These are phyloP conservation scores for Ceyx cyanopectus DNA, from an alignment of 2,113 vertebrate genomes.

Conservation along the genomic window DNA sequence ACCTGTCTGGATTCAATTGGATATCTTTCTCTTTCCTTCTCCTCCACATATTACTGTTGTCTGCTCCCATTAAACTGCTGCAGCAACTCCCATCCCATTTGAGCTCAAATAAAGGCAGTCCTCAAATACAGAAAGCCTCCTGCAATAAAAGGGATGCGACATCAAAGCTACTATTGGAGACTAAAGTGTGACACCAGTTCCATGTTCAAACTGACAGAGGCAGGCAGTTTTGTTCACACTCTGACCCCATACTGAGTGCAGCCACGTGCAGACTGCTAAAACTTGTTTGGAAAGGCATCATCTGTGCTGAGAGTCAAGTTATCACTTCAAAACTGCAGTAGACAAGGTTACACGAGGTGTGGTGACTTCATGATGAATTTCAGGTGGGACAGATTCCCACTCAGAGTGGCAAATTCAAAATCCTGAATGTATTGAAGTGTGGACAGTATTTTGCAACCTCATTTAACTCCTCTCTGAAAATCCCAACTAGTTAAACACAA, in stretches of 20 bases:
- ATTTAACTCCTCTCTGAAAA: not conserved
- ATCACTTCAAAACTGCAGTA: not conserved
- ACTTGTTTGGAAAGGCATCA: not conserved
- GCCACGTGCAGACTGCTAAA: not conserved
- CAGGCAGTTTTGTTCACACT: not conserved
- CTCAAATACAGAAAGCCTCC: not conserved
- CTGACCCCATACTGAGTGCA: not conserved
- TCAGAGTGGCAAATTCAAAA: not conserved
- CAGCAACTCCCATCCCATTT: not conserved
- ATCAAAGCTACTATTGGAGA: not conserved
- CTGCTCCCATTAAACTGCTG: not conserved
- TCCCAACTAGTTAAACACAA: not conserved
- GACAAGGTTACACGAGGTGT: not conserved
- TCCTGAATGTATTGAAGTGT: not conserved
- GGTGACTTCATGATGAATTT: not conserved
- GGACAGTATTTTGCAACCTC: not conserved
- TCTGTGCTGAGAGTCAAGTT: not conserved
- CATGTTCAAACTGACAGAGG: not conserved
- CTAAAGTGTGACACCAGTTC: not conserved
- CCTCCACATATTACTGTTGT: not conserved
- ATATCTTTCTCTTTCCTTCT: not conserved
- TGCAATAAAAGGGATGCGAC: not conserved
- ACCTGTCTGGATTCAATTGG: constrained; percentile 7
- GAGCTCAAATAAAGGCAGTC: not conserved
- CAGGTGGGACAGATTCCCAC: not conserved